phyloP scores from a whole-genome alignment of 2,888 invertebrate genomes.

The Chromoteleia sp. region DNA sequence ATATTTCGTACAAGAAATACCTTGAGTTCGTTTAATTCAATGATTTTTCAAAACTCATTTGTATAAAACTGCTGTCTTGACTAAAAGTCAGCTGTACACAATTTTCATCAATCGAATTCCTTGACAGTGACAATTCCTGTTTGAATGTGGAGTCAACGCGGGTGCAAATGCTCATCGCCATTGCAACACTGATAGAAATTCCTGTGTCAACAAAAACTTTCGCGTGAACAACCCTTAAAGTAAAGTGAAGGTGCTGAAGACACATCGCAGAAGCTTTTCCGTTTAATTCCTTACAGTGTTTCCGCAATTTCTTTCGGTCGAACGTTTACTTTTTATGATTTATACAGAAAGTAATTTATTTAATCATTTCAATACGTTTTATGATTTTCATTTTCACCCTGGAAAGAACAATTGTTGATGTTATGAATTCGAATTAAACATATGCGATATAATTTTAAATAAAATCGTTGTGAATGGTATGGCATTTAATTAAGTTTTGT shows the following conservation, averaged over 20 bases:
- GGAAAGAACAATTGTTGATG: too few relatives aligned
- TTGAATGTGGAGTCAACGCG: not conserved
- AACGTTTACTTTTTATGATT: not conserved
- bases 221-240: conserved; percentile 11
- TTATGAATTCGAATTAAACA: not conserved
- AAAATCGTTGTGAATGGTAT: conserved; percentile 31
- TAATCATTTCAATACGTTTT: not conserved
- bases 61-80: conserved; percentile 1
- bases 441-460: not conserved
- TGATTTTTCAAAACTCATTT: not conserved
- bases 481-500: conserved; percentile 23
- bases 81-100: conserved; percentile 14
- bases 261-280: conserved; percentile 1
- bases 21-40: conserved; percentile 1
- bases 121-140: conserved; percentile 15
- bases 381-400: too few relatives aligned
- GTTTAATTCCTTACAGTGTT: conserved; percentile 17
- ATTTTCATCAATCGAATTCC: conserved; percentile 39
- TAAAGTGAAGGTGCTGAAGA: conserved; percentile 6
- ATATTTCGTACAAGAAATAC: too few relatives aligned
- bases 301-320: conserved; percentile 2
- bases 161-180: conserved; percentile 20
- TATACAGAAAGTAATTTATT: not conserved
- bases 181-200: conserved; percentile 53
- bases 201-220: conserved; percentile 44